A percentile compares a stretch with the other conserved stretches of the same genome.
Evolutionary conservation across 1,140 invertebrate genomes (phyloP).

Genomic region (Lordiphosa stackelbergi): DNA sequence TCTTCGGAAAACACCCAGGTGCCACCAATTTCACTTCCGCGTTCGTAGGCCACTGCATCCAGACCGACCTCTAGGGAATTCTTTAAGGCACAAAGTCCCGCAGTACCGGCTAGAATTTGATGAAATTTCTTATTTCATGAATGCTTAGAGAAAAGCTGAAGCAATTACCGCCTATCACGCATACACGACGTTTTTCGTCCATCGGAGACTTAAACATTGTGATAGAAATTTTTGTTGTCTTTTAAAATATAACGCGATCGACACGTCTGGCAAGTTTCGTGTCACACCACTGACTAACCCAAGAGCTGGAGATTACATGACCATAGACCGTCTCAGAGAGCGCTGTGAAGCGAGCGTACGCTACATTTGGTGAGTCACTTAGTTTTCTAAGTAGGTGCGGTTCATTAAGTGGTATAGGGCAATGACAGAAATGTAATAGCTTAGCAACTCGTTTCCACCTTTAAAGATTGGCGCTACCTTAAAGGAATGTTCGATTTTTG

Average conservation of each 20-base stretch:
- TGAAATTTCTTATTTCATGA: not conserved
- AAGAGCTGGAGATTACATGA: slow-evolving; percentile 9
- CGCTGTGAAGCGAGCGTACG: not conserved
- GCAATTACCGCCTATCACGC: slow-evolving; percentile 81
- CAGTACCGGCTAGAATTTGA: slow-evolving; percentile 81
- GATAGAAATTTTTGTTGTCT: not conserved
- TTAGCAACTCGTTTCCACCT: no score
- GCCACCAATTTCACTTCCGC: slow-evolving; percentile 86
- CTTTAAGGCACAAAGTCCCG: slow-evolving; percentile 84
- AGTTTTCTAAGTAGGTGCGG: no score
- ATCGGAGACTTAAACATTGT: slow-evolving; percentile 42
- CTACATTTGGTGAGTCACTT: not conserved
- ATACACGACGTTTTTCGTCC: slow-evolving; percentile 55
- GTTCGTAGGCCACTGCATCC: slow-evolving; percentile 85
- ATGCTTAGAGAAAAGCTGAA: no score
- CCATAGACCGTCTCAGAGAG: slow-evolving; percentile 1
- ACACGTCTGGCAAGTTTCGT: slow-evolving; percentile 18
- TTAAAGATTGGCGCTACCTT: no score
- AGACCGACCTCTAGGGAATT: slow-evolving; percentile 81
- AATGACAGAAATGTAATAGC: no score
- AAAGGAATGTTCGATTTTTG: no score
- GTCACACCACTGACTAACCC: slow-evolving; percentile 29
- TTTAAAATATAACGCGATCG: not conserved
- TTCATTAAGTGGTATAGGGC: no score
- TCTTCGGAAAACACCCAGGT: slow-evolving; percentile 91